These are phyloP conservation scores for Hydrolagus colliei DNA, from an alignment of 2,797 vertebrate genomes.

Conservation along the genomic window DNA sequence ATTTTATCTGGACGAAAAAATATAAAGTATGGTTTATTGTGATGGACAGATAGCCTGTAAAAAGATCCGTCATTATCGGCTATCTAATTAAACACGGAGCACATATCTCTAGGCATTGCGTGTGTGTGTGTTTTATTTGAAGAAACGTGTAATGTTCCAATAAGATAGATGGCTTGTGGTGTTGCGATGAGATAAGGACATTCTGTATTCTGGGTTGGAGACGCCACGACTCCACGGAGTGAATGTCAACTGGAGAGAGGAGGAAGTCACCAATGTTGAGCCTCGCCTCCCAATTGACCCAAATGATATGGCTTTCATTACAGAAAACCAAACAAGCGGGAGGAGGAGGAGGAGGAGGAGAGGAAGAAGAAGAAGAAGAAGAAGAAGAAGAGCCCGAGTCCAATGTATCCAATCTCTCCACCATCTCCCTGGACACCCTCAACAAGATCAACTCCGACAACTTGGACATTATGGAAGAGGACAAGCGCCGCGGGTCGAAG, in stretches of 20 bases:
- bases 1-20: background rate
- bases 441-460: conserved; percentile 66
- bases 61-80: background rate
- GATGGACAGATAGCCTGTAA: background rate
- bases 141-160: background rate
- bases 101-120: background rate
- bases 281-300: conserved; percentile 30
- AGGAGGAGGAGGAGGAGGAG: conserved; percentile 33
- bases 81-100: background rate
- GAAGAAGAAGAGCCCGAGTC: conserved; percentile 48
- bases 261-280: background rate
- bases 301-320: conserved; percentile 49
- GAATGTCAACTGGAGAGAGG: background rate
- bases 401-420: conserved; percentile 52
- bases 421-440: conserved; percentile 71
- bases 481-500: conserved; percentile 46
- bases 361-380: no score
- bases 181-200: background rate
- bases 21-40: background rate
- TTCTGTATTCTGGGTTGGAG: background rate
- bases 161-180: background rate
- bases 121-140: no score
- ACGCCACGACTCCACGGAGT: background rate
- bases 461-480: conserved; percentile 54
- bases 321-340: conserved; percentile 68